Evolutionary conservation across 2,797 vertebrate species (phyloP).

Genomic region (Enteromius mattozi): DNA sequence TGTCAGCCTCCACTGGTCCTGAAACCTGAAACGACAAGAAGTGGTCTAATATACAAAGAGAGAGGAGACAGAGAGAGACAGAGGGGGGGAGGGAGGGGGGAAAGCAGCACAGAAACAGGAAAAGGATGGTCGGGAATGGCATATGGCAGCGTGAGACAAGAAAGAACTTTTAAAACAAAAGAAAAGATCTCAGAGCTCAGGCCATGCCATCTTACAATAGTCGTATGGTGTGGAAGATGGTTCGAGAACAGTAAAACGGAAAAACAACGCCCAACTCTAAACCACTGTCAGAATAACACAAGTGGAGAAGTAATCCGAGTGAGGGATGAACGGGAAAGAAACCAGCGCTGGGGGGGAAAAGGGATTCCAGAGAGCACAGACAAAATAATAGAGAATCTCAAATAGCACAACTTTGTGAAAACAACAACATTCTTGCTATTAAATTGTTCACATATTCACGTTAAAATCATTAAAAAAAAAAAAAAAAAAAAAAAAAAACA

Average conservation of each 20-base stretch:
- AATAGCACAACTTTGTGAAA: constrained; percentile 71
- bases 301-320: constrained; percentile 41
- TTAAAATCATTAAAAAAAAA: constrained; percentile 65
- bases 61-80: constrained; percentile 59
- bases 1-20: constrained; percentile 88
- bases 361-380: constrained; percentile 56
- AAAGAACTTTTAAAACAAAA: constrained; percentile 56
- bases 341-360: constrained; percentile 57
- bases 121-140: constrained; percentile 63
- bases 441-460: constrained; percentile 69
- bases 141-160: constrained; percentile 67
- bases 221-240: constrained; percentile 39
- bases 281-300: constrained; percentile 27
- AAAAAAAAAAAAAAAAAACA: constrained; percentile 56
- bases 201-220: constrained; percentile 64
- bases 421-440: constrained; percentile 67
- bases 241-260: constrained; percentile 40
- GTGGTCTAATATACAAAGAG: constrained; percentile 86
- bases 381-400: constrained; percentile 59
- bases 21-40: constrained; percentile 91
- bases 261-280: constrained; percentile 40
- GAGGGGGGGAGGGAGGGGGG: constrained; percentile 53
- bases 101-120: constrained; percentile 15
- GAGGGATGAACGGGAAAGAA: constrained; percentile 63
- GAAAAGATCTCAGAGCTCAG: constrained; percentile 39